These are phyloP conservation scores for Drosophila santomea DNA, from an alignment of 1,140 invertebrate species.

Conservation along the genomic window DNA sequence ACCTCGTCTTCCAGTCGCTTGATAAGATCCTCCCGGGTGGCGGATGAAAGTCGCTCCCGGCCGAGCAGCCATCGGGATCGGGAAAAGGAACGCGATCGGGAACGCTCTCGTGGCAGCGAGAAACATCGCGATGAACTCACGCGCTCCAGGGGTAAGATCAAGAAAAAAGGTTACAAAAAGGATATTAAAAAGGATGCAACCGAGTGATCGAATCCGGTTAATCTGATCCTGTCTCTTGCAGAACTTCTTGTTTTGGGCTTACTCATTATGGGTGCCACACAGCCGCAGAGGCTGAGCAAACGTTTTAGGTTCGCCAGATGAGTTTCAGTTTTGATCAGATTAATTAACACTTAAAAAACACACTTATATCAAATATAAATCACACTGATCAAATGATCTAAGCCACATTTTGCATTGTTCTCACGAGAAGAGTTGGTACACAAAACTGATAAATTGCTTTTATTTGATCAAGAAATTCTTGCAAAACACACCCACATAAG, in stretches of 20 bases:
- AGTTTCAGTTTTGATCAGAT: conserved; percentile 19
- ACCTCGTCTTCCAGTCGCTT: conserved; percentile 55
- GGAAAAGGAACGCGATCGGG: conserved; percentile 45
- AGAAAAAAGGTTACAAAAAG: too few relatives aligned
- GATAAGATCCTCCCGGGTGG: conserved; percentile 59
- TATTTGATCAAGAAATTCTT: too few relatives aligned
- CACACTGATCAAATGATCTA: background rate
- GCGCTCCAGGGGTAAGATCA: conserved; percentile 61
- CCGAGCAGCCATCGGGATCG: conserved; percentile 58
- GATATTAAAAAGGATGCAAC: too few relatives aligned
- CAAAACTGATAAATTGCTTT: too few relatives aligned
- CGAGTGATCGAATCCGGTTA: conserved; percentile 7
- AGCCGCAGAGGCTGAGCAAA: conserved; percentile 70
- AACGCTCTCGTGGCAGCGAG: conserved; percentile 56
- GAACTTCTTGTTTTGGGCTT: conserved; percentile 78
- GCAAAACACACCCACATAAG: too few relatives aligned
- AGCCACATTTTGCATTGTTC: background rate
- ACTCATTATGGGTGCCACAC: conserved; percentile 81
- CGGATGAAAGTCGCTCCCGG: conserved; percentile 55
- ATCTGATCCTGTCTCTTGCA: conserved; percentile 52
- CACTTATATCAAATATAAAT: conserved; percentile 8
- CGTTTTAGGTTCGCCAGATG: conserved; percentile 70
- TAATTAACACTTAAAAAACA: conserved; percentile 42
- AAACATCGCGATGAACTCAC: conserved; percentile 67
- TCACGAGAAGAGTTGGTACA: too few relatives aligned